Evolutionary conservation across 2,888 invertebrate species (phyloP), one percentile per base, ranked within the genome.

Genomic region (Amphiduros pacificus): DNA sequence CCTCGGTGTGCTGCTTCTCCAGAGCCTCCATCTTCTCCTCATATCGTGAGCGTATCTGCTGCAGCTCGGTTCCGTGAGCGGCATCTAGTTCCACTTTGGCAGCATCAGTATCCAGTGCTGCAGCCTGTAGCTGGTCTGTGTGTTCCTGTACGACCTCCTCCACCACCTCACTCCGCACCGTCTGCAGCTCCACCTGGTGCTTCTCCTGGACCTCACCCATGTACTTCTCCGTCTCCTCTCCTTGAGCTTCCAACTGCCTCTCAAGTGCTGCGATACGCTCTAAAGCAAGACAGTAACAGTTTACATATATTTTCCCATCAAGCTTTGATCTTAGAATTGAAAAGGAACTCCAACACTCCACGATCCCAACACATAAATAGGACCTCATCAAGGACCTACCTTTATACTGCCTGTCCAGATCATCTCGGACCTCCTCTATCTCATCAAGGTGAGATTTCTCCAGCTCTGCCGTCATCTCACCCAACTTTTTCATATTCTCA

Each of bases 1-100:
- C n/a, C n/a, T n/a, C n/a, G n/a, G n/a, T n/a, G n/a, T 81, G 74
- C 50, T 84, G 77, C 31, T 81, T 80, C 44, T 85, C 69, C 27
- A 84, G 81, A 28, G 74, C 73, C 51, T 75, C 80, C 26, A 83
- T 64, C 31, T 85, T 84, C 27, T 77, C 74, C 28, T 55, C 58
- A 60, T 74, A 70, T n/a, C n/a, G n/a, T n/a, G n/a, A n/a, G n/a
- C n/a, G n/a, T n/a, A n/a, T n/a, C 24, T 58, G 58, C 26, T 36
- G 32, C 52, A 77, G 60, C 67, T 74, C 74, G 55, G 69, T 68
- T 29, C 69, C 64, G 55, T 75, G 75, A 17, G 71, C 73, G 22
- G 67, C 44, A 24, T 73, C 73, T 58, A 74, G 60, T 31, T 74
- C 74, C 6, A 62, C 61, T 53, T 65, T 68, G 49, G 66, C 66